Conservation (phyloP, 2,797 vertebrate species). For the Rallus crepitans region DNA sequence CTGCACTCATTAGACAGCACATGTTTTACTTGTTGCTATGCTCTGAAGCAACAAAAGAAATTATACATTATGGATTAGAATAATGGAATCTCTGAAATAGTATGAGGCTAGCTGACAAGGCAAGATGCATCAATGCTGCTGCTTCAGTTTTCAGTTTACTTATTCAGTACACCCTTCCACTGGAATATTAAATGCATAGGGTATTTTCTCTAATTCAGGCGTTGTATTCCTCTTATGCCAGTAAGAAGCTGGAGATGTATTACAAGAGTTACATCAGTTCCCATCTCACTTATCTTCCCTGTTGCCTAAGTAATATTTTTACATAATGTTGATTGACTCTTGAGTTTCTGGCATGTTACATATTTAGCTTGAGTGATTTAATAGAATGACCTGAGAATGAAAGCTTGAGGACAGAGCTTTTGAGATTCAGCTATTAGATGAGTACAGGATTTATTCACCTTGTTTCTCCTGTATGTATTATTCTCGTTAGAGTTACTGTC, state of each 20-base stretch:
- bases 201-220: background rate
- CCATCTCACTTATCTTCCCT: background rate
- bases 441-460: background rate
- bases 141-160: background rate
- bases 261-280: background rate
- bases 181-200: background rate
- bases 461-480: background rate
- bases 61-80: background rate
- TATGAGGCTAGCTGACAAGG: background rate
- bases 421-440: background rate
- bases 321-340: background rate
- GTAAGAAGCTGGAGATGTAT: background rate
- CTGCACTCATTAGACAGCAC: background rate
- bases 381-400: background rate
- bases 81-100: background rate
- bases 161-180: background rate
- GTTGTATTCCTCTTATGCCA: background rate
- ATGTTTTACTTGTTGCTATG: background rate
- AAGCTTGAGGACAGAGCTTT: background rate
- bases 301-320: background rate
- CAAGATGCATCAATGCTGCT: background rate
- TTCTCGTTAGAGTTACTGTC: background rate
- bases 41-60: background rate
- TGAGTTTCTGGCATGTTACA: background rate
- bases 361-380: background rate